Percentiles rank a stretch among this genome's conserved stretches.
Evolutionary conservation across 2,888 invertebrate species (phyloP).

Genomic region (Pharmacophagus antenor): DNA sequence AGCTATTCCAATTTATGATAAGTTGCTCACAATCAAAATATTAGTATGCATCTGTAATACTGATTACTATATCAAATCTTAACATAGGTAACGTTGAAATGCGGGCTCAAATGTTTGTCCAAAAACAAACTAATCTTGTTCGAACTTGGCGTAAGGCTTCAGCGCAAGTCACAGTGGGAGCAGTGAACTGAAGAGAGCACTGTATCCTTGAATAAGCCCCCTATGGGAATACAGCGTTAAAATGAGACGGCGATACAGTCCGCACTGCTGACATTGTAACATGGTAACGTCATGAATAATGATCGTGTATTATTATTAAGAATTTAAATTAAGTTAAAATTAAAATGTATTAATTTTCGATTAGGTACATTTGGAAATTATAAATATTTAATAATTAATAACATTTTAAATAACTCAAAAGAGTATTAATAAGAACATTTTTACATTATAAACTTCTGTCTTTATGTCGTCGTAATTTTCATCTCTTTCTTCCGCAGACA

Average conservation of each 20-base stretch:
- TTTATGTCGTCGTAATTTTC: conserved; percentile 52
- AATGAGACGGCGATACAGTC: conserved; percentile 51
- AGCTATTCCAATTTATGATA: conserved; percentile 24
- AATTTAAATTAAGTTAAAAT: background rate
- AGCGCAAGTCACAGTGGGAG: conserved; percentile 52
- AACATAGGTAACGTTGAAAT: conserved; percentile 17
- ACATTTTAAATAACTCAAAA: too few species aligned
- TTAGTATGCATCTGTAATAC: too few species aligned
- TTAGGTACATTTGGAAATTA: too few species aligned
- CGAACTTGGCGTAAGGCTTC: conserved; percentile 52
- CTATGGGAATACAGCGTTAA: conserved; percentile 57
- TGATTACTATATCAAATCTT: background rate
- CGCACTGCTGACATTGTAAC: conserved; percentile 61
- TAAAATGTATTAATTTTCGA: too few species aligned
- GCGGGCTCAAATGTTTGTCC: conserved; percentile 14
- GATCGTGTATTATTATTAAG: conserved; percentile 34
- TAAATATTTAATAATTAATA: too few species aligned
- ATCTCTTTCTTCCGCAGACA: conserved; percentile 60
- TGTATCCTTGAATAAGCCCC: conserved; percentile 69
- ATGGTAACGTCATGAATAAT: conserved; percentile 59
- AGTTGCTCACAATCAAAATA: too few species aligned
- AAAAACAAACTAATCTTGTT: conserved; percentile 23
- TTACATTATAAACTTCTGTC: conserved; percentile 44
- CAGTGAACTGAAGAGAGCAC: conserved; percentile 74
- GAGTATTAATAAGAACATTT: too few species aligned